Evolutionary conservation across 2,113 vertebrate genomes (phyloP), one percentile per base, ranked within the genome.

Genomic region (Archilochus colubris): DNA sequence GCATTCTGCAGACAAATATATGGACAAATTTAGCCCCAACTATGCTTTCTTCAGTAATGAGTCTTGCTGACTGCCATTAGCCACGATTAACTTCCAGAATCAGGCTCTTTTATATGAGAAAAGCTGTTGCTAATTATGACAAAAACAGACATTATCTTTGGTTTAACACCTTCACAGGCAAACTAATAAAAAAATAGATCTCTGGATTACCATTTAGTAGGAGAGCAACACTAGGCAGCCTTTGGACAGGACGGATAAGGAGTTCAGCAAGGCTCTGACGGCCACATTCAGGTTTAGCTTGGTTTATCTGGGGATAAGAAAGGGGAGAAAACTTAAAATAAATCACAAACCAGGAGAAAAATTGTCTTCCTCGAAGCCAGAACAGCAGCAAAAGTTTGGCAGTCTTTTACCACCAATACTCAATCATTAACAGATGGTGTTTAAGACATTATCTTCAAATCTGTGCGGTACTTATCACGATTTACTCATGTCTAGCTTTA

Each of bases 171-270:
- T 74, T 33, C 51, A 72, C 16, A 59, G 33, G 46, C 43, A 82
- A 91, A 53, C 10, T 9, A 44, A n/a, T n/a, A 16, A 51, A 43
- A 54, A 43, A 62, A 12, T 4, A 16, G 38, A 38, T 14, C 25
- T 53, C 44, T 61, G 7, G 7, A 33, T 97, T 98, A 99, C 99
- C 99, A 54, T 99, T 99, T 46, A 99, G 96, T 48, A 99, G 98
- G 10, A 99, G 98, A 4, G 98, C 99, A 73, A 99, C 98, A 78
- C 99, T 99, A 11, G 99, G 99, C 73, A 99, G 97, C 88, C 99
- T 98, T 97, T 99, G 99, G 20, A 99, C 99, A 33, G 99, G 99
- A 89, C 99, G 98, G 75, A 99, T 99, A 62, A 99, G 98, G 77
- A 99, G 98, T 95, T 99, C 99, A 84, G 98, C 99, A 7, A 99